Evolutionary conservation across 1,140 invertebrate genomes (phyloP).

Genomic region (Sminthurides bifidus): DNA sequence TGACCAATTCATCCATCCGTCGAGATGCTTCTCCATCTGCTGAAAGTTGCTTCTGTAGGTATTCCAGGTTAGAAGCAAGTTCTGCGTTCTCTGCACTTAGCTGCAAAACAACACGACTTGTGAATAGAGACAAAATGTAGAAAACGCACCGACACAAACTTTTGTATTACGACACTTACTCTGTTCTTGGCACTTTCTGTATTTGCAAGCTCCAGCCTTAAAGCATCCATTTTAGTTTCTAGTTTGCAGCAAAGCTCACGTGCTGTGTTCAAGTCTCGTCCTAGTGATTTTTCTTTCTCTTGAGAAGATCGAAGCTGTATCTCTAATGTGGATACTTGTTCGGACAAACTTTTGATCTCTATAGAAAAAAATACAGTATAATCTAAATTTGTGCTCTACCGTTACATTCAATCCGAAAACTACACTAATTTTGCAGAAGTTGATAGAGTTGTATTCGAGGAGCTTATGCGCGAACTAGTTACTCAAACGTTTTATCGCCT

Average conservation of each 20-base stretch:
- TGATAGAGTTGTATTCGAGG: too few relatives aligned
- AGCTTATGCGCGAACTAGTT: too few relatives aligned
- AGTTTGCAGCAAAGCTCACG: conserved; percentile 15
- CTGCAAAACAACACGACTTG: conserved; percentile 2
- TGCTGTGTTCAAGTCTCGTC: conserved; percentile 12
- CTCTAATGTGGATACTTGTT: conserved; percentile 12
- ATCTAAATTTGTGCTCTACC: too few relatives aligned
- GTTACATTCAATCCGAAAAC: too few relatives aligned
- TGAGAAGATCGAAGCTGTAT: conserved; percentile 4
- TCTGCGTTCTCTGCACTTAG: conserved; percentile 24
- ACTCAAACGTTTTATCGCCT: too few relatives aligned
- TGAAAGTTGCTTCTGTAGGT: conserved; percentile 5
- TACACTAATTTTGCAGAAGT: too few relatives aligned
- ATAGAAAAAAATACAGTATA: background rate
- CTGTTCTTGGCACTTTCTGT: conserved; percentile 19
- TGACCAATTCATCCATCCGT: conserved; percentile 16
- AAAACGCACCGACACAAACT: background rate
- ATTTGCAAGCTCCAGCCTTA: conserved; percentile 16
- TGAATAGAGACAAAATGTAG: too few relatives aligned
- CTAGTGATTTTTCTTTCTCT: conserved; percentile 9
- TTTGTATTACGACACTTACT: background rate
- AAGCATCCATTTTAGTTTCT: conserved; percentile 20
- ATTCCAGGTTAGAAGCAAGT: conserved; percentile 3
- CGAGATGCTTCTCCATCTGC: conserved; percentile 1
- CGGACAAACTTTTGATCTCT: conserved; percentile 21